Evolutionary conservation across 1,140 invertebrate genomes (phyloP).

Genomic region (Bombus picipes): DNA sequence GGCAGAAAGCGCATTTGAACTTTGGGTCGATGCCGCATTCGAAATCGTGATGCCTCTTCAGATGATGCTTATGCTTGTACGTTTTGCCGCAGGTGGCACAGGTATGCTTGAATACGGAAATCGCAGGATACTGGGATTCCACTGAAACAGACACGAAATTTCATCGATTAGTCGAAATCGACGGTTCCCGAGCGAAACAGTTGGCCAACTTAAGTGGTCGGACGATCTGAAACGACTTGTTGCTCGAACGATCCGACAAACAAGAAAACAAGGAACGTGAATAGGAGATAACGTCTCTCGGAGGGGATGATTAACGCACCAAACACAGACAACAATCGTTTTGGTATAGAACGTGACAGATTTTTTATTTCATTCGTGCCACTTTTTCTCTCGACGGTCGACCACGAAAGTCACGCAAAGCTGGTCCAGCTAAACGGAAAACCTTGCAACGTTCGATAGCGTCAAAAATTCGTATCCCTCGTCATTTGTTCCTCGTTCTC

Average conservation of each 20-base stretch:
- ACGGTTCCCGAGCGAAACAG: too few species aligned
- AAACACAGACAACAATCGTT: conserved; percentile 21
- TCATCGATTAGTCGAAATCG: conserved; percentile 10
- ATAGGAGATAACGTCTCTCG: neutral
- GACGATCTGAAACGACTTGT: neutral
- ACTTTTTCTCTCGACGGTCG: neutral
- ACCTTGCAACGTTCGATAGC: neutral
- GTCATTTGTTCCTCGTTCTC: too few species aligned
- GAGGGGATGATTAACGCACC: neutral
- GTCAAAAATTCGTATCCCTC: neutral
- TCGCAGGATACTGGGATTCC: conserved; percentile 31
- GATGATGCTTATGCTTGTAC: conserved; percentile 83
- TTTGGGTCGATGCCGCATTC: conserved; percentile 85
- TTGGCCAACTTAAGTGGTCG: neutral
- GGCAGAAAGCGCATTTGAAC: conserved; percentile 83
- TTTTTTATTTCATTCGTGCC: conserved; percentile 36
- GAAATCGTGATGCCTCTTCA: conserved; percentile 83
- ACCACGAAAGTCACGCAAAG: neutral
- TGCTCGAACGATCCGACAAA: conserved; percentile 2
- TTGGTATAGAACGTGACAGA: conserved; percentile 25
- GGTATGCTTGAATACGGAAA: conserved; percentile 61
- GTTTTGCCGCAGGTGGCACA: conserved; percentile 82
- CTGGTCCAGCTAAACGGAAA: neutral
- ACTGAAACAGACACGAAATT: conserved; percentile 63
- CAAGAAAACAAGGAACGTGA: neutral